Conservation (phyloP, 2,113 vertebrate genomes). For the Athene noctua region DNA sequence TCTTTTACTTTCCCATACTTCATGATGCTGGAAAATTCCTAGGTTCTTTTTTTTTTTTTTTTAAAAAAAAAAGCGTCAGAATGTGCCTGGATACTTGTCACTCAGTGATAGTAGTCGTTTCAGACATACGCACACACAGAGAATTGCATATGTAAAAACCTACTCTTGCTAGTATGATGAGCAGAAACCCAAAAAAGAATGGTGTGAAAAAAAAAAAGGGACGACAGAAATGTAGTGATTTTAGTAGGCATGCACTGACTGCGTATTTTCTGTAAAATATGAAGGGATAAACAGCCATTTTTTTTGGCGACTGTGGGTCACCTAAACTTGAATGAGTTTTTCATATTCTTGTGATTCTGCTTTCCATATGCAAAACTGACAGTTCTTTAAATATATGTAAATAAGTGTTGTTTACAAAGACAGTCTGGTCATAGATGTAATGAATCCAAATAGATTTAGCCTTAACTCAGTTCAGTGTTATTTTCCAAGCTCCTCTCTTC, state of each 20-base stretch:
- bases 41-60: neutral
- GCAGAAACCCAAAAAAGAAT: neutral
- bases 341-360: neutral
- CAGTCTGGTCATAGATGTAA: neutral
- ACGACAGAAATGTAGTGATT: neutral
- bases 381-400: conserved; percentile 3
- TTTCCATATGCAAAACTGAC: neutral
- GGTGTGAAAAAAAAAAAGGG: neutral
- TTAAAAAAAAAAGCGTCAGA: neutral
- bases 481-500: neutral
- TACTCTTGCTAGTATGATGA: neutral
- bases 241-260: neutral
- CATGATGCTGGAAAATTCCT: neutral
- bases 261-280: neutral
- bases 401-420: conserved; percentile 11
- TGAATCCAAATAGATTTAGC: neutral
- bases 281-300: neutral
- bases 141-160: neutral
- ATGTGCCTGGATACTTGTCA: neutral
- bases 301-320: neutral
- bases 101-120: neutral
- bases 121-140: neutral
- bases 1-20: neutral
- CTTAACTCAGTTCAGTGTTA: conserved; percentile 22
- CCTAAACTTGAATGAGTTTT: neutral